A percentile compares a stretch with the other conserved stretches of the same genome.
Conservation (phyloP, 2,888 invertebrate genomes). For the Schizaphis graminum region DNA sequence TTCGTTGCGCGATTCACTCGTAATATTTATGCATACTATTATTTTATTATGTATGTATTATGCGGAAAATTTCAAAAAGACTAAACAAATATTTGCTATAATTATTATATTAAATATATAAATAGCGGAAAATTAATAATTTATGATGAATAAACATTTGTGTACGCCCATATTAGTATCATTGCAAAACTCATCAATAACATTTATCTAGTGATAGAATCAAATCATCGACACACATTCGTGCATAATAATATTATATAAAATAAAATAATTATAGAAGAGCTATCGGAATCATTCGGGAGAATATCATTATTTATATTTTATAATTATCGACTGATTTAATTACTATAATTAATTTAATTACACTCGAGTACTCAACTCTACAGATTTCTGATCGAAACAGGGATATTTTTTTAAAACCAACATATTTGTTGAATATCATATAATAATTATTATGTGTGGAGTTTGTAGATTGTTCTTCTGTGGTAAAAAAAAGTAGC, state of each 20-base stretch:
- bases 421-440: neutral
- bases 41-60: neutral
- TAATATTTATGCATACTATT: neutral
- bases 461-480: too few species aligned
- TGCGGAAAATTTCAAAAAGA: neutral
- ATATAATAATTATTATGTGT: neutral
- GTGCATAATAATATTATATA: neutral
- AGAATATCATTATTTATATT: neutral
- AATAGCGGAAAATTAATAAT: neutral
- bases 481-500: neutral
- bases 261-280: neutral
- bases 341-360: neutral
- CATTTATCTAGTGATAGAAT: conserved; percentile 2
- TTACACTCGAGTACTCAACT: neutral
- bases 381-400: neutral
- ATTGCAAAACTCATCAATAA: conserved; percentile 31
- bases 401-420: neutral
- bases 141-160: neutral
- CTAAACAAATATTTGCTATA: conserved; percentile 3
- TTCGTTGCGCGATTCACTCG: neutral
- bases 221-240: neutral
- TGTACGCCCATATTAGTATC: neutral
- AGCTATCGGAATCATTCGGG: neutral
- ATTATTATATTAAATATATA: neutral
- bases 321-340: neutral